Evolutionary conservation across 2,888 invertebrate species (phyloP).

Genomic region (Drosophila borborema): DNA sequence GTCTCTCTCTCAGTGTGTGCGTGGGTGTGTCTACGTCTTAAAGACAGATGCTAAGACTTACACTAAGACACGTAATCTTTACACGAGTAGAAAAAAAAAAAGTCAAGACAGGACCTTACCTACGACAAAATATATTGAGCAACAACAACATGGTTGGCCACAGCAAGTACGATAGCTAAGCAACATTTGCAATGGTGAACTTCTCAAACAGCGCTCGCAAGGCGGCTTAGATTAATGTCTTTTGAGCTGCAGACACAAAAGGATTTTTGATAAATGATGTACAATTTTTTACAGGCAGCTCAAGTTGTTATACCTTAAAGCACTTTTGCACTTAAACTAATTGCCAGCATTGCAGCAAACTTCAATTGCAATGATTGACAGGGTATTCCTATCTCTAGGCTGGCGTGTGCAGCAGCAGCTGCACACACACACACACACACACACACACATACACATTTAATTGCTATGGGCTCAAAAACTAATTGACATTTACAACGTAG

Average conservation of each 20-base stretch:
- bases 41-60: constrained; percentile 16
- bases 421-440: constrained; percentile 37
- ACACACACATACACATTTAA: constrained; percentile 55
- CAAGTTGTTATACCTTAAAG: constrained; percentile 33
- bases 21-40: constrained; percentile 15
- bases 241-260: constrained; percentile 60
- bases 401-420: constrained; percentile 19
- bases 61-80: constrained; percentile 11
- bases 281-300: constrained; percentile 37
- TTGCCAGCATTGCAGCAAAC: constrained; percentile 40
- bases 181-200: constrained; percentile 1
- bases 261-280: constrained; percentile 78
- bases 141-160: constrained; percentile 3
- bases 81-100: not conserved
- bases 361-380: constrained; percentile 44
- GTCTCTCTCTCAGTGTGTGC: constrained; percentile 1
- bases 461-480: constrained; percentile 63
- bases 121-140: constrained; percentile 50
- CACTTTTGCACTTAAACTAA: constrained; percentile 54
- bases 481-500: constrained; percentile 69
- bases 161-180: not conserved
- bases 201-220: constrained; percentile 20
- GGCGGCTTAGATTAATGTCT: constrained; percentile 70
- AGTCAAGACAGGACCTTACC: constrained; percentile 46
- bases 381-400: not conserved